Base-by-base conservation (phyloP, 2,113 vertebrate genomes). In the Lycaon pictus region DNA sequence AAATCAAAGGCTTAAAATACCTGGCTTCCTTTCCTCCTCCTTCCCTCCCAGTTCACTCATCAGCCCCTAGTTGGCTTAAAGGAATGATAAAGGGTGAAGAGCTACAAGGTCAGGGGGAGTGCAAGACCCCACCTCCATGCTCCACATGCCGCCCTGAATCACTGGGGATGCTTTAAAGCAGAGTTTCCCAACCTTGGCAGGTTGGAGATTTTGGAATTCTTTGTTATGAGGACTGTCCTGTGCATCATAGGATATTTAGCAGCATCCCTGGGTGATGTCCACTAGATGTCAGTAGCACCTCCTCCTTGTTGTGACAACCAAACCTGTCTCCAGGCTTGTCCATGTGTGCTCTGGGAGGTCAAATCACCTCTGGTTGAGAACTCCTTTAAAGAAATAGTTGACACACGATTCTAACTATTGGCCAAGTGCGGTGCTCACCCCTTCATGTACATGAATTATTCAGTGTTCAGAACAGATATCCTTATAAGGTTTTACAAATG, bases 181-280 rank as follows among this genome's bases (percentile, higher is more conserved):
- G 67, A 51, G 60, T 13, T 60, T 55, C 89, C 60, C 19, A 7
- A 5, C 53, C 43, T 29, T 2, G 1, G 12, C 37, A 1, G 32
- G 0, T 2, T 1, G 0, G 22, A 53, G 55, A 9, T 10, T n/a
- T n/a, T 2, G 37, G n/a, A 0, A 11, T 6, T 19, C 65, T 19
- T 5, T 4, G 8, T 0, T 23, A 27, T 0, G 25, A 55, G 53
- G 53, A 7, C 88, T 8, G 56, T 11, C 62, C 7, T 22, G 53
- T 3, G 16, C 20, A 4, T 0, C 2, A 43, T 5, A 8, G 29
- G 51, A 9, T 4, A 29, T 32, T 72, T 15, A 27, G 37, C 67
- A 27, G 67, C 62, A 17, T 8, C 93, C 43, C 76, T 22, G 69
- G 5, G 20, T 12, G 60, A 74, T 13, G 22, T n/a, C 27, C 11